phyloP scores from a whole-genome alignment of 2,797 vertebrate species.

The Rhincodon typus region DNA sequence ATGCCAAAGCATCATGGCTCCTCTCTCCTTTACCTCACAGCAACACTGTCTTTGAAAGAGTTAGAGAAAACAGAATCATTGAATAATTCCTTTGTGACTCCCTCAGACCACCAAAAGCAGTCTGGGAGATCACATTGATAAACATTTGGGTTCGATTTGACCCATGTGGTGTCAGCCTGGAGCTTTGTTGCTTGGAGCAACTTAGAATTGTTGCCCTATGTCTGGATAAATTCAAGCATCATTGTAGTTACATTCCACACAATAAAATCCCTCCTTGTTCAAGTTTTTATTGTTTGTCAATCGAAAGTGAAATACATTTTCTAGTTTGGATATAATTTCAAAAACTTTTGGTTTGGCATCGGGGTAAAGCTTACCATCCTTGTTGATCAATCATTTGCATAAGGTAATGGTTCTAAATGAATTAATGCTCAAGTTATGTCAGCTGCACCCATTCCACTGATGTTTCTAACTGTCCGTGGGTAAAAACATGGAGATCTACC shows the following conservation, averaged over 20 bases:
- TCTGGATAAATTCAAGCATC: background rate
- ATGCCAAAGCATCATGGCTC: background rate
- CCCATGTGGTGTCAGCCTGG: background rate
- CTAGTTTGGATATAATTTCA: background rate
- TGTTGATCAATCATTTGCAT: background rate
- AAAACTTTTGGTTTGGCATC: background rate
- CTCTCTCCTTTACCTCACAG: background rate
- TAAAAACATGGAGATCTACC: no score
- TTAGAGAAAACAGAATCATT: background rate
- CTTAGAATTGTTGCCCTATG: background rate
- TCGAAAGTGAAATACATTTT: background rate
- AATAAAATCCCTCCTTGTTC: background rate
- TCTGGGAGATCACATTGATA: background rate
- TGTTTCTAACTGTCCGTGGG: no score
- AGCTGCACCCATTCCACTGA: no score
- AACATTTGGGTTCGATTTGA: background rate
- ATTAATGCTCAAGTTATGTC: no score
- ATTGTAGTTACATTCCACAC: background rate
- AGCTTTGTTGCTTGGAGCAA: background rate
- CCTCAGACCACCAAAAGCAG: background rate
- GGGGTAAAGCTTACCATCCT: background rate
- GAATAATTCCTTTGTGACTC: no score
- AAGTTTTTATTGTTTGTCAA: background rate
- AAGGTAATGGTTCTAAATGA: no score
- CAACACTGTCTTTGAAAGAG: background rate